A percentile compares a stretch with the other conserved stretches of the same genome.
Evolutionary conservation across 2,113 vertebrate species (phyloP).

Genomic region (Thomomys bottae): DNA sequence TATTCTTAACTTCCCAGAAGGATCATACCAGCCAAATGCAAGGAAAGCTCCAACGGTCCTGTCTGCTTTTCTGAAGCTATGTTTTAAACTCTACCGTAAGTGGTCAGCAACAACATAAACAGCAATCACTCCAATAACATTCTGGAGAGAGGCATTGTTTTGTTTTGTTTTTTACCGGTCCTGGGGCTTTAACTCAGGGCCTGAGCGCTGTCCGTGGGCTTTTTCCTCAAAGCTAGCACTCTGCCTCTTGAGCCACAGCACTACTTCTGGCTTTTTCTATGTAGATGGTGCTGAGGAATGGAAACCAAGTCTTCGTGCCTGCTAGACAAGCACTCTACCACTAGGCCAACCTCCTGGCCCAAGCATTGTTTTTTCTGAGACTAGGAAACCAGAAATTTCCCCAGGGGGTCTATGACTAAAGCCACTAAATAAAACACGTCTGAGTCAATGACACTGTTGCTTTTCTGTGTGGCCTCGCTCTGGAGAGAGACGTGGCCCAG

Average conservation of each 20-base stretch:
- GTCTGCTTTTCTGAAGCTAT: slow-evolving; percentile 26
- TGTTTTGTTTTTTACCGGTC: too few relatives aligned
- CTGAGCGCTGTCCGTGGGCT: too few relatives aligned
- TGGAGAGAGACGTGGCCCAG: slow-evolving; percentile 20
- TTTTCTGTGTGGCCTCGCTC: not conserved
- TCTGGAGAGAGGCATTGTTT: slow-evolving; percentile 61
- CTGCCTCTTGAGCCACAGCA: too few relatives aligned
- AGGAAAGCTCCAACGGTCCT: not conserved
- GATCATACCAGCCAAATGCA: not conserved
- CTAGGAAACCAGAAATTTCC: slow-evolving; percentile 65
- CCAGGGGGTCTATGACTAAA: slow-evolving; percentile 69
- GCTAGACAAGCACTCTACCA: too few relatives aligned
- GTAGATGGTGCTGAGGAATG: too few relatives aligned
- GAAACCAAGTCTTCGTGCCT: too few relatives aligned
- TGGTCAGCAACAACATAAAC: not conserved
- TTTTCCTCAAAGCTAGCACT: too few relatives aligned
- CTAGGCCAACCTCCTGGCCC: too few relatives aligned
- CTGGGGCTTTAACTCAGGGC: too few relatives aligned
- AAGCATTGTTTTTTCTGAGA: slow-evolving; percentile 62
- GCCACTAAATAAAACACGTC: slow-evolving; percentile 69
- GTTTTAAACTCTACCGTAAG: slow-evolving; percentile 60
- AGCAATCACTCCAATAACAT: slow-evolving; percentile 56
- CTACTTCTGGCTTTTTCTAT: too few relatives aligned
- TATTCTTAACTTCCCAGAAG: not conserved
- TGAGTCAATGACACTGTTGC: not conserved